Base-by-base conservation (phyloP, 2,888 invertebrate species). In the Hirtodrosophila cameraria region DNA sequence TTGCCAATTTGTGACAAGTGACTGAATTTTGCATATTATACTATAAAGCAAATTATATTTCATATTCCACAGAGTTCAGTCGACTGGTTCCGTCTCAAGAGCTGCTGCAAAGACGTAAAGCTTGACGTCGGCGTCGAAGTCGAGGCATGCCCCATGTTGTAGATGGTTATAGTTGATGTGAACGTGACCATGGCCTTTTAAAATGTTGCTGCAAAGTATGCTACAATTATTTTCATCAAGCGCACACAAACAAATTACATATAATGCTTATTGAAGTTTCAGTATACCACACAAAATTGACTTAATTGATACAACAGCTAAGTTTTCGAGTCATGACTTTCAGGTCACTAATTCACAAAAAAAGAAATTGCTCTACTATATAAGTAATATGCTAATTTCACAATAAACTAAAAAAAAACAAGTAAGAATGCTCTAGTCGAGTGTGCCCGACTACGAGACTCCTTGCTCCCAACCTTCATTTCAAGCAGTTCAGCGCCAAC, bases 191-290 rank as follows among this genome's bases (percentile, higher is more conserved):
- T 85, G 86, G 79, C 82, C 75, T 85, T 67, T 85, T 52, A 54
- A 64, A 63, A 60, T 64, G 64, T 38, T 67, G 61, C 58, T 54
- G 62, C 49, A 79, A 82, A 85, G 79, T 78, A 82, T 78, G 79
- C 72, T 85, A 82, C 83, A 79, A 85, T 85, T 85, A 85, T 82
- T 85, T 73, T 69, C 83, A 82, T 85, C 79, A 62, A 55, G 67
- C 63, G 69, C 30, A 42, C 45, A 62, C 53, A 62, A 64, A 54
- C 55, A 64, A 63, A 64, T 38, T 57, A 35, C 20, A 54, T 42
- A 18, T 4, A 38, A 49, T 48, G n/a, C 35, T 23, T 23, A 31
- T 13, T 43, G 6, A 31, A 61, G 13, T 42, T 46, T 33, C 8
- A 3, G 23, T 23, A 3, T 75, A 78, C 53, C 79, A 42, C 42